Evolutionary conservation across 1,140 invertebrate genomes (phyloP), one percentile per base, ranked within the genome.

Genomic region (Drosophila kepulauana): DNA sequence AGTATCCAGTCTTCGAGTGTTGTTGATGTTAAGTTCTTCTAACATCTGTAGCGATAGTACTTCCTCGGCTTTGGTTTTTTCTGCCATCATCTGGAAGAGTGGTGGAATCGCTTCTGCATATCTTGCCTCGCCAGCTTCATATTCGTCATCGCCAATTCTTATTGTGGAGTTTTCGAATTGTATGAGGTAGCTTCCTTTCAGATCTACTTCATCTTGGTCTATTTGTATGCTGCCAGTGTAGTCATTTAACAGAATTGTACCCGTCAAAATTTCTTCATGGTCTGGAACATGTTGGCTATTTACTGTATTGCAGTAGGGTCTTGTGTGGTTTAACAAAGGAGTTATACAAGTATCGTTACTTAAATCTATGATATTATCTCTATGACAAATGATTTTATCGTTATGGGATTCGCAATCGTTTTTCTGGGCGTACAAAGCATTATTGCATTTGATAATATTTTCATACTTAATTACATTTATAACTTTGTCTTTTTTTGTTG

Each of bases 381-480:
- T 64, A 43, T 52, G 52, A 28, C 49, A 64, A 15, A 64, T 64
- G 5, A 48, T 64, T 3, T 48, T 52, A 52, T 64, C 49, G 16
- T 33, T 64, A 15, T 52, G 48, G 5, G 48, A 28, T 52, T 64
- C 59, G 13, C 62, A 64, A 13, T 45, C 45, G 13, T 54, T 43
- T 56, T 20, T 54, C 48, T 25, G 1, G 13, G n/a, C 51, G 8
- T 51, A 28, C 10, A 25, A 45, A 16, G 54, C 25, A n/a, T 25
- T 51, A 25, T 20, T n/a, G 20, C 20, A 52, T 52, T 52, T 25
- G n/a, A 52, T 20, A 30, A 52, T 52, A 41, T 66, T 66, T 56
- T 66, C 13, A 16, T 38, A 54, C 38, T 65, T 54, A 20, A 52
- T 65, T 54, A 52, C 51, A 13, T 54, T 65, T 54, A 52, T 41